Base-by-base conservation (phyloP, 2,888 invertebrate species). In the Blomia tropicalis region DNA sequence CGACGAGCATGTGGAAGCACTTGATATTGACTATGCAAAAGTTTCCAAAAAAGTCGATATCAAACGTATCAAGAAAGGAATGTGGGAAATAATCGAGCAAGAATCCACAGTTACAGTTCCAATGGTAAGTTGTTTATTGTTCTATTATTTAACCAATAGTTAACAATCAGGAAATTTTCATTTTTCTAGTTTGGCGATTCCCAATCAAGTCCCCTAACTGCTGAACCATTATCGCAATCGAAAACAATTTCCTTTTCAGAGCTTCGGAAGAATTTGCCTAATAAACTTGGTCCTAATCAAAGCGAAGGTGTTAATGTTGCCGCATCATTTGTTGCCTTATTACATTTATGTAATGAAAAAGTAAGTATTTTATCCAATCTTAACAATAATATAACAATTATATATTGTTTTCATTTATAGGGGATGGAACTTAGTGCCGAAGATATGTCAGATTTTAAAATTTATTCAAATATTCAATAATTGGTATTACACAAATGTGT, bases 21-120 rank as follows among this genome's bases (percentile, higher is more conserved):
- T 83, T 54, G 80, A 82, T 69, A 83, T 90, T 65, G 81, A 82
- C 0, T 89, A 86, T 73, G 86, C 88, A 3, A 81, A 83, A 74
- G 79, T 83, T 62, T 86, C 90, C 4, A 90, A 90, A 71, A 84
- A 83, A 64, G 81, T 90, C 44, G 87, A 91, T 70, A 87, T 90
- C 81, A 84, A 83, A 70, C 83, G 81, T 71, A 73, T 90, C 51
- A 90, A 90, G 72, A 76, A 77, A n/a, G 79, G 80, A 60, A 83
- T 87, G 66, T 86, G 85, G 82, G 77, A 78, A 43, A 73, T 82
- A 66, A 73, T 87, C 7, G 77, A 76, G 0, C 60, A 59, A 23
- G 62, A 22, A 29, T 22, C 51, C 11, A 23, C 22, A 23, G 25
- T 36, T 17, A 14, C 32, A 22, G 22, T 25, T 41, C 27, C 51